phyloP scores from a whole-genome alignment of 2,113 vertebrate genomes.

The Galeopterus variegatus region DNA sequence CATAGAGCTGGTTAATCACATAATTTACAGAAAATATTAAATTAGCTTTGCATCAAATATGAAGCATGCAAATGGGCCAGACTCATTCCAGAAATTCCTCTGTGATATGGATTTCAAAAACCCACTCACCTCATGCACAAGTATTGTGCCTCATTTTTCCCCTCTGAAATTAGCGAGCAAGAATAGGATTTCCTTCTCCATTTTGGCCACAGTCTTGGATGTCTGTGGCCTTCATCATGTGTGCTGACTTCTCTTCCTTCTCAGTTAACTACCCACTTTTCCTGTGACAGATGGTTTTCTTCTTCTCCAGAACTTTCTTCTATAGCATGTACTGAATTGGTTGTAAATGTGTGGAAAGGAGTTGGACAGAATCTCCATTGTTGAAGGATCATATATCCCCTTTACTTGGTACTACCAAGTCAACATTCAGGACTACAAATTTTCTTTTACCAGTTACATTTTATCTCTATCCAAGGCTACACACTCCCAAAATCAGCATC shows the following conservation, averaged over 20 bases:
- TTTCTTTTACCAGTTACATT: background rate
- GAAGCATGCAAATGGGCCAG: background rate
- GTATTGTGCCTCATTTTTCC: background rate
- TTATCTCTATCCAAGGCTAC: background rate
- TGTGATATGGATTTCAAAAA: background rate
- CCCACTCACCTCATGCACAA: accelerated
- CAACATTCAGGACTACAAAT: background rate
- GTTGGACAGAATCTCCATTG: background rate
- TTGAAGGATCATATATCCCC: background rate
- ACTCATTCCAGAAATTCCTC: background rate
- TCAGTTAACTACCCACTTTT: background rate
- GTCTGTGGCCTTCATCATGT: accelerated
- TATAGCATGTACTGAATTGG: background rate
- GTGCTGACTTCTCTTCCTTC: background rate
- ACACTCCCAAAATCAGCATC: background rate
- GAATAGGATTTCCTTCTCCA: background rate
- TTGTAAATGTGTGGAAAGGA: background rate
- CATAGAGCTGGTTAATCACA: background rate
- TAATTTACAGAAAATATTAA: background rate
- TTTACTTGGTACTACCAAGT: background rate
- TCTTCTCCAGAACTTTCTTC: background rate
- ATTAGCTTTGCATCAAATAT: background rate
- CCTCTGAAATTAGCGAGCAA: background rate
- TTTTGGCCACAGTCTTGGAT: background rate
- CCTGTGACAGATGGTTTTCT: no score